A percentile compares a stretch with the other conserved stretches of the same genome.
Conservation (phyloP, 2,888 invertebrate genomes). For the Tiliacea aurago region DNA sequence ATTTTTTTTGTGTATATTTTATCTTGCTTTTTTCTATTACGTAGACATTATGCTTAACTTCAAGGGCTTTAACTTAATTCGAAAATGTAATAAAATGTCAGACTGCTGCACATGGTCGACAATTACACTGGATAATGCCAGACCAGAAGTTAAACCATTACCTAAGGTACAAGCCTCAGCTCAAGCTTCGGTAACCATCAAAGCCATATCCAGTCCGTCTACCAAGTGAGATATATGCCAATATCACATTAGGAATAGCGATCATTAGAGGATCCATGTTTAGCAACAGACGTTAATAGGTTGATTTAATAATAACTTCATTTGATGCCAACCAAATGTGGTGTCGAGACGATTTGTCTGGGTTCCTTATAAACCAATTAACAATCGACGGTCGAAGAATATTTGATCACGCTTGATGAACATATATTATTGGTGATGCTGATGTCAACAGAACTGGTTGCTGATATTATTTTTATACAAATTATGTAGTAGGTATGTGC, state of each 20-base stretch:
- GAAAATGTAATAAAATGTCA: no score
- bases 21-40: not conserved
- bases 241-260: not conserved
- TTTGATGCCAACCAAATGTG: constrained; percentile 2
- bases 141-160: not conserved
- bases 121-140: not conserved
- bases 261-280: not conserved
- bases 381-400: no score
- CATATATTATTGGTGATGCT: not conserved
- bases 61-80: not conserved
- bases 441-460: no score
- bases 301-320: constrained; percentile 27
- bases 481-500: no score
- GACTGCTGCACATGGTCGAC: not conserved
- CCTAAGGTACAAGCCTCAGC: not conserved
- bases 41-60: not conserved
- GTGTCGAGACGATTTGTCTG: not conserved
- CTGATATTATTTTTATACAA: no score
- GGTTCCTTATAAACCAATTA: not conserved
- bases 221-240: not conserved
- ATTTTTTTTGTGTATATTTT: not conserved
- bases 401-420: not conserved
- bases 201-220: not conserved
- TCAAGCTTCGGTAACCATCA: not conserved
- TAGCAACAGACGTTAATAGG: not conserved